Percentiles rank a stretch among this genome's conserved stretches.
These are phyloP conservation scores for Syngnathoides biaculeatus DNA, from an alignment of 2,113 vertebrate species.

Conservation along the genomic window DNA sequence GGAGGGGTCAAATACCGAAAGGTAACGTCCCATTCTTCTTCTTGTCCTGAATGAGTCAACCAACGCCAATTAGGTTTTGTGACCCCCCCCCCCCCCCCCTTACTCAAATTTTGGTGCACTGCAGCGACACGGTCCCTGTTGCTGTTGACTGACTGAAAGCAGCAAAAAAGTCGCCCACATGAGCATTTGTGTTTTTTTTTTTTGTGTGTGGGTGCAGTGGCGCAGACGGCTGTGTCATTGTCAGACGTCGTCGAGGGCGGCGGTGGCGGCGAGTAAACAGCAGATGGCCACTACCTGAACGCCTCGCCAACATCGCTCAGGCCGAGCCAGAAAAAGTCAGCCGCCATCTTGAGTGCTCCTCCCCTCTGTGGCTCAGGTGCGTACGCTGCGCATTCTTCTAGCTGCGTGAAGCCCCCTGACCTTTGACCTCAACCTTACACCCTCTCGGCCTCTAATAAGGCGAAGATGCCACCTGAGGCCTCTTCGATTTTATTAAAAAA, in stretches of 20 bases:
- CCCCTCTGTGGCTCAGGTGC: conserved; percentile 10
- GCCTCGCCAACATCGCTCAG: conserved; percentile 13
- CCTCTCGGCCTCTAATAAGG: conserved; percentile 11
- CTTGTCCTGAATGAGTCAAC: neutral
- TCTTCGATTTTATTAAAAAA: neutral
- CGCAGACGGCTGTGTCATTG: conserved; percentile 44
- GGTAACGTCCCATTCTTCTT: neutral
- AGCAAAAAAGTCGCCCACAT: too few relatives aligned
- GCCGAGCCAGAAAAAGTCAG: conserved; percentile 5
- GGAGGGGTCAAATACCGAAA: neutral
- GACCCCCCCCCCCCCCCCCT: too few relatives aligned
- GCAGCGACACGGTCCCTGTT: conserved; percentile 6
- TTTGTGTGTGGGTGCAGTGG: conserved; percentile 15
- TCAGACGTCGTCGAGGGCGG: neutral
- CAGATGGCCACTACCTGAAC: conserved; percentile 55
- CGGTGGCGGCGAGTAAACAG: conserved; percentile 45
- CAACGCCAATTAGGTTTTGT: neutral
- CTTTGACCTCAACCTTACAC: neutral
- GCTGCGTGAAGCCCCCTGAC: neutral
- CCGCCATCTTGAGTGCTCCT: conserved; percentile 1
- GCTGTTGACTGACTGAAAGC: conserved; percentile 13
- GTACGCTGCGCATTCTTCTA: neutral
- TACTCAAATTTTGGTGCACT: conserved; percentile 6
- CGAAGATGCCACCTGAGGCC: conserved; percentile 1
- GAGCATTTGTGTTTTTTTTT: conserved; percentile 8